A percentile compares a stretch with the other conserved stretches of the same genome.
phyloP scores from a whole-genome alignment of 2,797 vertebrate genomes.

The Taeniopygia guttata region DNA sequence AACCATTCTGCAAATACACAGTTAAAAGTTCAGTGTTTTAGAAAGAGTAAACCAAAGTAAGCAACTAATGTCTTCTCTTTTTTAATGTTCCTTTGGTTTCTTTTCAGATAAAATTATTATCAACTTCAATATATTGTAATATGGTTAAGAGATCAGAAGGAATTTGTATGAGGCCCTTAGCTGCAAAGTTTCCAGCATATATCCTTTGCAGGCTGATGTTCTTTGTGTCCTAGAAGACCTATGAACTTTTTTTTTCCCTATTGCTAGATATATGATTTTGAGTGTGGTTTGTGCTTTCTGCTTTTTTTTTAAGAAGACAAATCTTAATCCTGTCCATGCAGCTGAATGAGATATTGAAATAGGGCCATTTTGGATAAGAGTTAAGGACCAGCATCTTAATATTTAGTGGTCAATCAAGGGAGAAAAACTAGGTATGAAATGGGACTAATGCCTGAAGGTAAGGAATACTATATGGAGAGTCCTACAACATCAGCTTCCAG shows the following conservation, averaged over 20 bases:
- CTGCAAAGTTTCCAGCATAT: neutral
- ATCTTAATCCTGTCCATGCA: neutral
- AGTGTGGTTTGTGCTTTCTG: neutral
- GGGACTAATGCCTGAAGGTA: neutral
- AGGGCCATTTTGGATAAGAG: neutral
- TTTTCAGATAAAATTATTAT: neutral
- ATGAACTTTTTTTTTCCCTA: rapidly evolving
- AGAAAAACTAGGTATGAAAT: neutral
- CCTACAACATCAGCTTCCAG: neutral
- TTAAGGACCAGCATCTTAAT: neutral
- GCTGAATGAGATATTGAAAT: neutral
- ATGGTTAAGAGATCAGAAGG: neutral
- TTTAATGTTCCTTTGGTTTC: neutral
- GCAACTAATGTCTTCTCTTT: neutral
- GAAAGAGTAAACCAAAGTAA: neutral
- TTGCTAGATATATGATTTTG: neutral
- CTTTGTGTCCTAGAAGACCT: neutral
- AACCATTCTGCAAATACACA: neutral
- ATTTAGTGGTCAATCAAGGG: neutral
- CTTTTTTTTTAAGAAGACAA: neutral
- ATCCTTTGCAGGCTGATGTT: neutral
- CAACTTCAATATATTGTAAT: neutral
- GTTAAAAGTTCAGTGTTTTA: neutral
- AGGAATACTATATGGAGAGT: neutral
- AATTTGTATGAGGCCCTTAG: neutral